A percentile compares a stretch with the other conserved stretches of the same genome.
Conservation (phyloP, 2,113 vertebrate genomes). For the Paradisaea rubra region DNA sequence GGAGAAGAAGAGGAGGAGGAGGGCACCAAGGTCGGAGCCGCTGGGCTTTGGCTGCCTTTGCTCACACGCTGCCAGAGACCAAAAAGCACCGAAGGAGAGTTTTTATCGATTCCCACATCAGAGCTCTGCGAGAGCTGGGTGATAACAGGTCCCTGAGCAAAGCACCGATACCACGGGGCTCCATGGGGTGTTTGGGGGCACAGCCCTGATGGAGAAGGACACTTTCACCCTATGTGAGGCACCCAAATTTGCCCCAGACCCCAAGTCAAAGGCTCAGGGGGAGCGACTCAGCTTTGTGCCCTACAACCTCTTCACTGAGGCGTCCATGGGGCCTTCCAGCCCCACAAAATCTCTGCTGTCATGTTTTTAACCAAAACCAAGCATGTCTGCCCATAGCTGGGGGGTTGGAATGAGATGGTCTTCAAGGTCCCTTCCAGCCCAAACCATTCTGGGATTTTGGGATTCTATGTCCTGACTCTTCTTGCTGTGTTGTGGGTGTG, state of each 20-base stretch:
- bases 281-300: rapidly evolving
- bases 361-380: neutral
- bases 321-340: neutral
- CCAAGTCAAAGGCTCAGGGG: neutral
- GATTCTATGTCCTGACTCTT: neutral
- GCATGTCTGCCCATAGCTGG: neutral
- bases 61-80: neutral
- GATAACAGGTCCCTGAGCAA: neutral
- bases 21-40: rapidly evolving
- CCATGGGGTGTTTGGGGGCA: rapidly evolving
- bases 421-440: neutral
- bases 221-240: rapidly evolving
- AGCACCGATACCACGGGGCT: rapidly evolving
- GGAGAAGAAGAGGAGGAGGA: neutral
- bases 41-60: neutral
- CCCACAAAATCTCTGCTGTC: neutral
- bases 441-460: neutral
- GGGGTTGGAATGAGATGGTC: neutral
- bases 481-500: neutral
- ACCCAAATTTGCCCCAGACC: neutral
- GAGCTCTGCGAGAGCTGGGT: neutral
- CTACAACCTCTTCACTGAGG: neutral
- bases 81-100: neutral
- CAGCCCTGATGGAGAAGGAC: neutral
- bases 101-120: neutral